Conservation (phyloP, 1,140 invertebrate species). For the Limonius californicus region DNA sequence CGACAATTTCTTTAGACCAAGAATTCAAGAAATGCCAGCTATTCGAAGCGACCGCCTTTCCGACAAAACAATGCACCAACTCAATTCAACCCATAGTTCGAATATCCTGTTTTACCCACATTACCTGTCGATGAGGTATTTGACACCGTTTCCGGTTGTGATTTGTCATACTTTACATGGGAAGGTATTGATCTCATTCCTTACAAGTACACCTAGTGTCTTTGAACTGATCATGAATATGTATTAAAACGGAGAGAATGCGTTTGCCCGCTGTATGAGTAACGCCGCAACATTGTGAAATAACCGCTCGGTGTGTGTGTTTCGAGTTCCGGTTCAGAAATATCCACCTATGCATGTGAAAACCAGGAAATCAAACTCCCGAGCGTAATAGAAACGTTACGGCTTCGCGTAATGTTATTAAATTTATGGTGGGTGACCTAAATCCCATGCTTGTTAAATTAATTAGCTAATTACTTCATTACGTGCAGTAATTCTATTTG, state of each 20-base stretch:
- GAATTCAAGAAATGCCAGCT: no score
- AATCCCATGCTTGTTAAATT: neutral
- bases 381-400: neutral
- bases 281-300: conserved; percentile 8
- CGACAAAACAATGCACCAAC: no score
- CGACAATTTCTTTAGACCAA: no score
- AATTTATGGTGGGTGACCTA: neutral
- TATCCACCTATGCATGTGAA: neutral
- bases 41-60: no score
- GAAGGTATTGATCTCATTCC: conserved; percentile 2
- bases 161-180: conserved; percentile 9
- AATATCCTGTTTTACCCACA: neutral
- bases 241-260: neutral
- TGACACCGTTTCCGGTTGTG: conserved; percentile 3
- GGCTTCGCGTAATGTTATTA: neutral
- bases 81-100: no score
- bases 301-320: neutral
- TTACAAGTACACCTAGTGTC: neutral
- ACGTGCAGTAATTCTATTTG: no score
- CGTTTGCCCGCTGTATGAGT: neutral
- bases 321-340: conserved; percentile 9
- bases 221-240: conserved; percentile 6
- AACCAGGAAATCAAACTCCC: conserved; percentile 1
- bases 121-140: conserved; percentile 10
- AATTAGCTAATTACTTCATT: neutral